Conservation (phyloP, 92 coral and sea anemone genomes). For the Phenganax stokvisi region DNA sequence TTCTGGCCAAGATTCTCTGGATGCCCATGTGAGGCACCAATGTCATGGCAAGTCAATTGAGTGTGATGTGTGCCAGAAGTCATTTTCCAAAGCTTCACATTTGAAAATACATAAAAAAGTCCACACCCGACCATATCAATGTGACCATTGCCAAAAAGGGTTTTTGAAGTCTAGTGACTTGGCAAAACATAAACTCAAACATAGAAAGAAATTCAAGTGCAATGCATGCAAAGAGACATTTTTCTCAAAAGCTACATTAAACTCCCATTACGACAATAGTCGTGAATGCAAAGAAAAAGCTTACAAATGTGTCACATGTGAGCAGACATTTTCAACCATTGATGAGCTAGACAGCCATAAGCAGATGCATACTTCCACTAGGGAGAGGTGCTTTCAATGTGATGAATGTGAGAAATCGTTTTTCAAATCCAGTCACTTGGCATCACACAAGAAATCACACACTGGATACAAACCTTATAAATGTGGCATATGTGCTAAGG, state of each 20-base stretch:
- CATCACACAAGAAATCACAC: neutral
- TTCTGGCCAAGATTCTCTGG: neutral
- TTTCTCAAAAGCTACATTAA: neutral
- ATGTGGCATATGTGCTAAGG: conserved; percentile 11
- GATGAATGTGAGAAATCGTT: conserved; percentile 5
- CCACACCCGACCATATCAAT: conserved; percentile 1
- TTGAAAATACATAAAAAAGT: conserved; percentile 6
- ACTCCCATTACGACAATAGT: neutral
- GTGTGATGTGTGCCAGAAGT: neutral
- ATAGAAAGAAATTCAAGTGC: neutral
- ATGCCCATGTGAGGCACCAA: neutral
- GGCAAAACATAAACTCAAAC: neutral
- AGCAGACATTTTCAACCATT: neutral
- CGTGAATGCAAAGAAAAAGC: conserved; percentile 5
- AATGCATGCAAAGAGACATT: neutral
- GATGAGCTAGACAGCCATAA: conserved; percentile 9
- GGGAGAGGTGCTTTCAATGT: conserved; percentile 6
- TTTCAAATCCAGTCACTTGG: conserved; percentile 10
- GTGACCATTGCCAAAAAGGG: conserved; percentile 5
- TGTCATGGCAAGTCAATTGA: neutral
- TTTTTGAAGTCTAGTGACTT: neutral
- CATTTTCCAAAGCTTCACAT: neutral
- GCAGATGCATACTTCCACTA: conserved; percentile 5
- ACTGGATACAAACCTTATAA: neutral
- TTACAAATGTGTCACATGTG: conserved; percentile 11